A percentile compares a stretch with the other conserved stretches of the same genome.
These are phyloP conservation scores for Syndactyla subalaris DNA, from an alignment of 2,797 vertebrate species.

Conservation along the genomic window DNA sequence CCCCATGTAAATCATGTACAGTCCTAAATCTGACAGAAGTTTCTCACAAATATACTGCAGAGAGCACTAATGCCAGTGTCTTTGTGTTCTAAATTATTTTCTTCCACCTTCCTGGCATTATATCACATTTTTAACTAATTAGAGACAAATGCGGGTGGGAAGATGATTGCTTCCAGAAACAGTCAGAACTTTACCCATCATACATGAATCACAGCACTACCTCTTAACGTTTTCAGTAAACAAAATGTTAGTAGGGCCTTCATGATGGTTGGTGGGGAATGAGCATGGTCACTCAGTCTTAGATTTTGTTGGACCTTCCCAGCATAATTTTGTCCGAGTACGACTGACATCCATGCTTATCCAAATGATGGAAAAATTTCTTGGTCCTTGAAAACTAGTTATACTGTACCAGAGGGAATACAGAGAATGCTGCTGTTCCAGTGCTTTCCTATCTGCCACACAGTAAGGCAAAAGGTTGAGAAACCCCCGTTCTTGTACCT, in stretches of 20 bases:
- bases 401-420: neutral
- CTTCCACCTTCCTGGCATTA: neutral
- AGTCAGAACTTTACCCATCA: neutral
- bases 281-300: neutral
- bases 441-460: neutral
- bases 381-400: neutral
- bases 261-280: neutral
- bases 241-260: neutral
- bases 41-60: neutral
- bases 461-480: neutral
- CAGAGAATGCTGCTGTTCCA: neutral
- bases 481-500: neutral
- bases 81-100: neutral
- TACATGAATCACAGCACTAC: neutral
- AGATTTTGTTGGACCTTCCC: neutral
- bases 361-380: neutral
- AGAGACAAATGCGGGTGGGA: neutral
- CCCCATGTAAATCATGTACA: neutral
- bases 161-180: slow-evolving; percentile 6
- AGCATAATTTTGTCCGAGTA: neutral
- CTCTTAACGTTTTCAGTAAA: neutral
- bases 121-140: slow-evolving; percentile 34
- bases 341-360: neutral
- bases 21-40: neutral
- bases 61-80: neutral